Evolutionary conservation across 2,888 invertebrate genomes (phyloP).

Genomic region (Yponomeuta sedellus): DNA sequence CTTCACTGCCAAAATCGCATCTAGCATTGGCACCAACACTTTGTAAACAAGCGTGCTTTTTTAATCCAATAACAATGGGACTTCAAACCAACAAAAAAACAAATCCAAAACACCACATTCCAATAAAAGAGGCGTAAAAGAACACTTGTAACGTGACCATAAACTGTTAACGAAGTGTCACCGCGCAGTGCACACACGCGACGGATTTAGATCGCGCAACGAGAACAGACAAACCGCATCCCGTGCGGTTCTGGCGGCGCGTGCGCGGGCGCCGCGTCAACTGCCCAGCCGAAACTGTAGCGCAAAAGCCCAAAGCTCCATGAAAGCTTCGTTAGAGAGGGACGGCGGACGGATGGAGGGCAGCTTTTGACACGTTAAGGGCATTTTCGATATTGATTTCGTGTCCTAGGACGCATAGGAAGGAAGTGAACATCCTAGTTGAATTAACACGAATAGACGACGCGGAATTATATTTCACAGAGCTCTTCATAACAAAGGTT

Average conservation of each 20-base stretch:
- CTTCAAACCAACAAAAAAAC: slow-evolving; percentile 2
- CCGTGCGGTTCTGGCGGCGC: slow-evolving; percentile 32
- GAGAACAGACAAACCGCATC: slow-evolving; percentile 15
- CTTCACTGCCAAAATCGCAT: neutral
- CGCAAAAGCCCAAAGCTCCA: slow-evolving; percentile 29
- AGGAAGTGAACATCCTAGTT: too few species aligned
- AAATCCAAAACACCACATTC: neutral
- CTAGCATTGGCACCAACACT: too few species aligned
- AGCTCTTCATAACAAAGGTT: too few species aligned
- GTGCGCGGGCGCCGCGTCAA: slow-evolving; percentile 64
- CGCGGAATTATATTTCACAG: too few species aligned
- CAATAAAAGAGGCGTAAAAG: slow-evolving; percentile 20
- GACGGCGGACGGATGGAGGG: slow-evolving; percentile 39
- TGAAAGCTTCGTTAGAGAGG: slow-evolving; percentile 58
- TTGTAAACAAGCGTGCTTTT: too few species aligned
- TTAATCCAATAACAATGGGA: neutral
- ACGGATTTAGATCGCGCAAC: slow-evolving; percentile 35
- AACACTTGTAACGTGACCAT: slow-evolving; percentile 33
- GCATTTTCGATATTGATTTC: slow-evolving; percentile 4
- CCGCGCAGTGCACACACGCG: slow-evolving; percentile 26
- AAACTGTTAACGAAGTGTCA: slow-evolving; percentile 29
- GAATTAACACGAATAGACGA: too few species aligned
- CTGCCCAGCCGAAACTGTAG: slow-evolving; percentile 38
- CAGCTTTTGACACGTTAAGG: slow-evolving; percentile 26
- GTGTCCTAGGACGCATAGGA: neutral